Conservation (phyloP, 1,140 invertebrate species). For the Drosophila nebulosa region DNA sequence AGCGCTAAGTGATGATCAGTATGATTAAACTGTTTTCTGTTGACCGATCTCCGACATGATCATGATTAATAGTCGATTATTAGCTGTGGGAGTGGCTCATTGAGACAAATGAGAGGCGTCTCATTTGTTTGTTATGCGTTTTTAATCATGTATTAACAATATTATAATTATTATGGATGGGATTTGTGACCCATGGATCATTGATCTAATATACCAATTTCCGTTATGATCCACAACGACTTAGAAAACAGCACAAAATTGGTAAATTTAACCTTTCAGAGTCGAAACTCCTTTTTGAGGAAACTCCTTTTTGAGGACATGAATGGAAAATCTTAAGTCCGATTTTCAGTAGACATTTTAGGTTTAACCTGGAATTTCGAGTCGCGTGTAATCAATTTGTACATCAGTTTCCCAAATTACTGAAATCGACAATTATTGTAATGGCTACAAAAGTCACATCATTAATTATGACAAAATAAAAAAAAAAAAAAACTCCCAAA, state of each 20-base stretch:
- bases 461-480: not conserved
- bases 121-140: conserved; percentile 62
- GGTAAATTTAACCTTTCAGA: no score
- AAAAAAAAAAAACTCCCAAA: not conserved
- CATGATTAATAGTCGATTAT: conserved; percentile 59
- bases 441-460: not conserved
- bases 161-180: conserved; percentile 46
- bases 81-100: conserved; percentile 53
- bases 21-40: not conserved
- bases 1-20: conserved; percentile 16
- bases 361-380: no score
- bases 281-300: no score
- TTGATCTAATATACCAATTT: conserved; percentile 41
- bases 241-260: no score
- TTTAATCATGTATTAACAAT: conserved; percentile 70
- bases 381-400: no score
- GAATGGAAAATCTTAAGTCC: no score
- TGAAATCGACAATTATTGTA: not conserved
- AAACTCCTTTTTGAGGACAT: no score
- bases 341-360: no score
- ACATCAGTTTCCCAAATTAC: not conserved
- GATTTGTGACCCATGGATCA: conserved; percentile 48
- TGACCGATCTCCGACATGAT: conserved; percentile 19
- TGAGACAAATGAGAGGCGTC: conserved; percentile 53
- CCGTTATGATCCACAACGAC: not conserved